These are phyloP conservation scores for Standfussiana lucernea DNA, from an alignment of 2,888 invertebrate genomes.

Conservation along the genomic window DNA sequence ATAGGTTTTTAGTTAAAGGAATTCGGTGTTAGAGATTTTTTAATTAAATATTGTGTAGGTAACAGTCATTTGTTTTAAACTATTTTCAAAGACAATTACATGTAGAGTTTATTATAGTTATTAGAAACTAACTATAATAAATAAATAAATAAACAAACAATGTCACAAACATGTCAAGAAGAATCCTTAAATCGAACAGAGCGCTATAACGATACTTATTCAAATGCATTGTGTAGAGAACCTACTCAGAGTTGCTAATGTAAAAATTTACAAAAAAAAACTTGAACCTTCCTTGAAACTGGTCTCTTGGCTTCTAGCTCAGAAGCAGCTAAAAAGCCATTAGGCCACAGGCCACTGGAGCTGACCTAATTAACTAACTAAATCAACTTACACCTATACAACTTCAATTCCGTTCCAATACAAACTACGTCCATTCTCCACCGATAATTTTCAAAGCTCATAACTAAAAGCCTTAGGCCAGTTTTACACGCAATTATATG, in stretches of 20 bases:
- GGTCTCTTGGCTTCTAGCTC: not conserved
- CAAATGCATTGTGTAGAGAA: too few species aligned
- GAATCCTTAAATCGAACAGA: not conserved
- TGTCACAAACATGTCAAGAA: too few species aligned
- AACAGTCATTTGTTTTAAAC: slow-evolving; percentile 26
- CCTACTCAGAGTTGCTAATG: not conserved
- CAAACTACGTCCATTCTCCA: slow-evolving; percentile 20
- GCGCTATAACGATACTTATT: not conserved
- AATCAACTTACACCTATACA: slow-evolving; percentile 5
- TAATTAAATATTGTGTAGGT: slow-evolving; percentile 51
- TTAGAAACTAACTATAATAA: too few species aligned
- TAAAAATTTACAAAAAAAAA: not conserved
- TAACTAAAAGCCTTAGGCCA: slow-evolving; percentile 56
- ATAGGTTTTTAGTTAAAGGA: slow-evolving; percentile 52
- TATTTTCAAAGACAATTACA: slow-evolving; percentile 14
- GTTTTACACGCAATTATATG: slow-evolving; percentile 66
- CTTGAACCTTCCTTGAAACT: not conserved
- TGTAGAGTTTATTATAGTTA: slow-evolving; percentile 13
- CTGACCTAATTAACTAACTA: not conserved
- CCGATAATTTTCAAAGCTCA: slow-evolving; percentile 55
- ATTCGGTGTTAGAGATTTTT: slow-evolving; percentile 13
- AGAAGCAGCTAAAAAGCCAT: not conserved
- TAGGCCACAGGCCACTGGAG: not conserved
- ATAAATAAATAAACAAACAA: too few species aligned
- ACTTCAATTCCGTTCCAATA: slow-evolving; percentile 13